Evolutionary conservation across 2,113 vertebrate species (phyloP).

Genomic region (Colistium nudipinnis): DNA sequence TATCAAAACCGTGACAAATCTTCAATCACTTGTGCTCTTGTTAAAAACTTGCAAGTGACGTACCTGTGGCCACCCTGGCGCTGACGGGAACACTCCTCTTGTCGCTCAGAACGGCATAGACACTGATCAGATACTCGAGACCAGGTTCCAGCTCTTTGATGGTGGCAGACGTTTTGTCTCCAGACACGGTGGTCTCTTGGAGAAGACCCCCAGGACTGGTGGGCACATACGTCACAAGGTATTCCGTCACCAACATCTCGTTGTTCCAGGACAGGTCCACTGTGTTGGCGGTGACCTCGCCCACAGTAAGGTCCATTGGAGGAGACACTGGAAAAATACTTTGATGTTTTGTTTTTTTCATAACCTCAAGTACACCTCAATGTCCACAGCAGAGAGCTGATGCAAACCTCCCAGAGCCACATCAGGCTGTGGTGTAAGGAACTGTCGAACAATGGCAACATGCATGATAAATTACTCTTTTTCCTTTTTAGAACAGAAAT

Average conservation of each 20-base stretch:
- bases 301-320: slow-evolving; percentile 87
- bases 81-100: slow-evolving; percentile 92
- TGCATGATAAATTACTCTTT: slow-evolving; percentile 21
- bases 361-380: slow-evolving; percentile 10
- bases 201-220: slow-evolving; percentile 86
- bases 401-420: slow-evolving; percentile 64
- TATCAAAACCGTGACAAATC: background rate
- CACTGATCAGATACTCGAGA: slow-evolving; percentile 91
- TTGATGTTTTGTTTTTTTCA: slow-evolving; percentile 44
- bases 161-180: slow-evolving; percentile 85
- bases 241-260: slow-evolving; percentile 90
- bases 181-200: slow-evolving; percentile 87
- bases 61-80: slow-evolving; percentile 91
- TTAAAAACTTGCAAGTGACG: slow-evolving; percentile 47
- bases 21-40: background rate
- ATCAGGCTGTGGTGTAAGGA: slow-evolving; percentile 56
- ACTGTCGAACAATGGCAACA: slow-evolving; percentile 44
- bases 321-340: slow-evolving; percentile 86
- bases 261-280: slow-evolving; percentile 92
- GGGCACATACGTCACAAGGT: slow-evolving; percentile 88
- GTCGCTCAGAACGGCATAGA: slow-evolving; percentile 92
- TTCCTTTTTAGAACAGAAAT: slow-evolving; percentile 18
- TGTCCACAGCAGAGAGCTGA: slow-evolving; percentile 37
- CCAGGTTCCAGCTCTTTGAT: slow-evolving; percentile 91
- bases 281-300: slow-evolving; percentile 86